Percentiles rank a stretch among this genome's conserved stretches.
Evolutionary conservation across 1,140 invertebrate genomes (phyloP).

Genomic region (Eumaeus atala): DNA sequence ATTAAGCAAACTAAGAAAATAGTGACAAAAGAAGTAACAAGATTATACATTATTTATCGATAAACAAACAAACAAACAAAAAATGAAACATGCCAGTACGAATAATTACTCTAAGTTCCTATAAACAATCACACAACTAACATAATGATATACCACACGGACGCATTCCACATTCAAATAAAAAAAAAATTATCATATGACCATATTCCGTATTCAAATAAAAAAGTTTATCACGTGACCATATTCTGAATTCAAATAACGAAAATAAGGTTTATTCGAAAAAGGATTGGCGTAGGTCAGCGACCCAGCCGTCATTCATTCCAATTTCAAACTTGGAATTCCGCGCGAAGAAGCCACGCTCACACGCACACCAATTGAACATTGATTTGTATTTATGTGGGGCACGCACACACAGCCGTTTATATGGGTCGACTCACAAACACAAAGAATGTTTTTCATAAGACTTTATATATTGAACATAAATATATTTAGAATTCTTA

Average conservation of each 20-base stretch:
- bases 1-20: too few species aligned
- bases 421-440: slow-evolving; percentile 60
- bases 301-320: slow-evolving; percentile 67
- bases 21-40: too few species aligned
- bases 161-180: too few species aligned
- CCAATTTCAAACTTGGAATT: slow-evolving; percentile 69
- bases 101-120: too few species aligned
- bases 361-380: slow-evolving; percentile 44
- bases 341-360: slow-evolving; percentile 58
- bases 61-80: too few species aligned
- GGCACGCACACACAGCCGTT: slow-evolving; percentile 43
- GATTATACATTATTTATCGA: too few species aligned
- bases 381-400: slow-evolving; percentile 57
- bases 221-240: too few species aligned
- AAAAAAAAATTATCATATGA: too few species aligned
- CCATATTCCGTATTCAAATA: too few species aligned
- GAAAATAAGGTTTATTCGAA: slow-evolving; percentile 14
- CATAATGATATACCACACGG: too few species aligned
- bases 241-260: neutral
- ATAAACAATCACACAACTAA: too few species aligned
- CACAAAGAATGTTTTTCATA: slow-evolving; percentile 38
- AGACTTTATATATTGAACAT: slow-evolving; percentile 18
- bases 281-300: slow-evolving; percentile 63
- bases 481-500: slow-evolving; percentile 1
- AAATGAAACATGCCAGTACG: too few species aligned